phyloP scores from a whole-genome alignment of 2,888 invertebrate species.

The Empis livida region DNA sequence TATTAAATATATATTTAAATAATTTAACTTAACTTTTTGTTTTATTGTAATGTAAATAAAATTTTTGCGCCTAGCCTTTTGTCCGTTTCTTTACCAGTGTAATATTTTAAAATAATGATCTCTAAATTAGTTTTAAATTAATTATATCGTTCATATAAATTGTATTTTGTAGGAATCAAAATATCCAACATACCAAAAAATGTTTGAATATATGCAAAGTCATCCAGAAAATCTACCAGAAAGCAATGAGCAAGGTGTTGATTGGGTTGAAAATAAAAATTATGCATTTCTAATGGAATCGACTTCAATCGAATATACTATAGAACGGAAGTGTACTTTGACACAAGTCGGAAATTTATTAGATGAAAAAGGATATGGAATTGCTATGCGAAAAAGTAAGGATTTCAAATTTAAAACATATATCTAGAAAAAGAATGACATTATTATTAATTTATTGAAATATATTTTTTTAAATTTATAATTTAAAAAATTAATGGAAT shows the following conservation, averaged over 20 bases:
- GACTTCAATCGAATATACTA: constrained; percentile 59
- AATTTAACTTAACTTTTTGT: too few species aligned
- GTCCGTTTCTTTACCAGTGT: too few species aligned
- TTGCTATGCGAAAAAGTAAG: constrained; percentile 53
- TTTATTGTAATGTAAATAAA: too few species aligned
- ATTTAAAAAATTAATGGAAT: too few species aligned
- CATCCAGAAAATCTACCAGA: constrained; percentile 42
- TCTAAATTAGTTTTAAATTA: neutral
- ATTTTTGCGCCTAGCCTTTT: too few species aligned
- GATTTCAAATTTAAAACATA: neutral
- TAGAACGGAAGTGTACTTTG: constrained; percentile 50
- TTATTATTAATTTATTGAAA: too few species aligned
- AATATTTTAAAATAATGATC: too few species aligned
- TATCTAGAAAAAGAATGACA: too few species aligned
- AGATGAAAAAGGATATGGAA: constrained; percentile 61
- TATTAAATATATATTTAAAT: too few species aligned
- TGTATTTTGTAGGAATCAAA: constrained; percentile 49
- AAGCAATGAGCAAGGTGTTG: constrained; percentile 44
- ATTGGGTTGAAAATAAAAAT: constrained; percentile 39
- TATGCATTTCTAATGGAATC: constrained; percentile 75
- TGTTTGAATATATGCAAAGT: constrained; percentile 66
- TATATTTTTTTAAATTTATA: too few species aligned
- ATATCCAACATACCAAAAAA: constrained; percentile 58
- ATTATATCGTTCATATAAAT: neutral
- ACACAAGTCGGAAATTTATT: constrained; percentile 46